These are phyloP conservation scores for Pedicia rivosa DNA, from an alignment of 2,888 invertebrate species.

Conservation along the genomic window DNA sequence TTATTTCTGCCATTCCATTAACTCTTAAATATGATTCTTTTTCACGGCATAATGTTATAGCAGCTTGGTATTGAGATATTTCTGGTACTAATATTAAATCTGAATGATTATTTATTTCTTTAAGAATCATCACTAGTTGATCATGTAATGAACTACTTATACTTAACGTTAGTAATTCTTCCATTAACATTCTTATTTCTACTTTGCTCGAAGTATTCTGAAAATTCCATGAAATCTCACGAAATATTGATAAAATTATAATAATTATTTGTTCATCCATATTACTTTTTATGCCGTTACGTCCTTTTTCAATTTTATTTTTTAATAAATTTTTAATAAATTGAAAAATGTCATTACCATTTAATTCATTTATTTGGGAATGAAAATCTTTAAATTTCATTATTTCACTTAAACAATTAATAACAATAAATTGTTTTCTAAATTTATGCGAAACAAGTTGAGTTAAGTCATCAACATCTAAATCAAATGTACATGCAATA, in stretches of 20 bases:
- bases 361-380: constrained; percentile 20
- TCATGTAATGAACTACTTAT: no score
- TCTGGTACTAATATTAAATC: no score
- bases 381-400: constrained; percentile 22
- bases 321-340: constrained; percentile 18
- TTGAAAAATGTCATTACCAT: constrained; percentile 19
- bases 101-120: no score
- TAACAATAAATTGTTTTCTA: constrained; percentile 19
- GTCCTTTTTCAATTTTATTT: neutral
- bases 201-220: no score
- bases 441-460: constrained; percentile 20
- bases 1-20: constrained; percentile 24
- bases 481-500: no score
- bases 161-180: no score
- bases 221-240: no score
- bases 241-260: constrained; percentile 16
- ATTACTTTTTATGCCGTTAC: constrained; percentile 10
- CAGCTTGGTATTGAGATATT: constrained; percentile 13
- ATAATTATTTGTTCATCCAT: constrained; percentile 11
- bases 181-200: no score
- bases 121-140: no score
- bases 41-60: constrained; percentile 21
- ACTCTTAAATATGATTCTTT: constrained; percentile 24
- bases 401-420: constrained; percentile 22
- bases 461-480: no score